Conservation (phyloP, 2,113 vertebrate genomes). For the Alligator mississippiensis region DNA sequence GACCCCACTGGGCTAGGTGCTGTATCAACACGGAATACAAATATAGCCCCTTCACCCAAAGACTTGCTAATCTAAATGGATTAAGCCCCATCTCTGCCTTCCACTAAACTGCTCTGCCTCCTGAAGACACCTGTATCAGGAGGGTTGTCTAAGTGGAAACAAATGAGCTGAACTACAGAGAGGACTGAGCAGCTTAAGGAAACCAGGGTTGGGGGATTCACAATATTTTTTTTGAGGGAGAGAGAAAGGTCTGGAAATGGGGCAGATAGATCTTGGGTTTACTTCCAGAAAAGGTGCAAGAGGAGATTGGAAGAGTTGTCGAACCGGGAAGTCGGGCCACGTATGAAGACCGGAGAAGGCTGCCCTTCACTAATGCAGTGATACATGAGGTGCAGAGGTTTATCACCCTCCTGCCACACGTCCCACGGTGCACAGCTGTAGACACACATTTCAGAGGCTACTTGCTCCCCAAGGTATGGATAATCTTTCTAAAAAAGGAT, state of each 20-base stretch:
- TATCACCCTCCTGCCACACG: constrained; percentile 82
- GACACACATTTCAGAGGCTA: constrained; percentile 76
- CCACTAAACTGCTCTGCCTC: not conserved
- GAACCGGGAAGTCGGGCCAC: constrained; percentile 51
- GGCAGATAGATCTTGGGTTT: not conserved
- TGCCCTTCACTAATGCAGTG: constrained; percentile 88
- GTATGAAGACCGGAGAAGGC: constrained; percentile 61
- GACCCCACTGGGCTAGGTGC: not conserved
- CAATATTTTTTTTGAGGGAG: not conserved
- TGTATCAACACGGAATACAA: not conserved
- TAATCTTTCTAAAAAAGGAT: not conserved
- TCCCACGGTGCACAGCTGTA: constrained; percentile 67
- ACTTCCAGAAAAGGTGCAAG: constrained; percentile 74
- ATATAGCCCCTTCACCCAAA: not conserved
- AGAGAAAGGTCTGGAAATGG: no score
- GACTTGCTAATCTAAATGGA: not conserved
- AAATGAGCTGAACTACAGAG: not conserved
- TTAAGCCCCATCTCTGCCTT: not conserved
- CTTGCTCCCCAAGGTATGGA: constrained; percentile 80
- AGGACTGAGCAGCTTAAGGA: not conserved
- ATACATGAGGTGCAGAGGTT: constrained; percentile 91
- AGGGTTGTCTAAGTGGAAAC: not conserved
- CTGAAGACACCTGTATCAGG: not conserved
- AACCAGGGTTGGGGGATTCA: not conserved
- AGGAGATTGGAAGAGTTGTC: constrained; percentile 73